phyloP scores from a whole-genome alignment of 1,140 invertebrate genomes.

The Apis cerana region DNA sequence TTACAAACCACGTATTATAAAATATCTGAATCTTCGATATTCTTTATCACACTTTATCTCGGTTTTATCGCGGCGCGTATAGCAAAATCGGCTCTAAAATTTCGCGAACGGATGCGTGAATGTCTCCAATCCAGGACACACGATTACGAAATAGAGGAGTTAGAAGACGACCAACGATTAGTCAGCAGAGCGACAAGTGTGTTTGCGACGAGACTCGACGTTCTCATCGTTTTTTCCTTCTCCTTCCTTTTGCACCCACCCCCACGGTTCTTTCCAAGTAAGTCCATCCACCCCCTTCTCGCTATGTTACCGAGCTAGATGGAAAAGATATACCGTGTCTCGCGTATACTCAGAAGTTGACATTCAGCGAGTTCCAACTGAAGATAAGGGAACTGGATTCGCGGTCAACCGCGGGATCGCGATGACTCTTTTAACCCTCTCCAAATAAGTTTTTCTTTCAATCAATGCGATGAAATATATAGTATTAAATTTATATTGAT shows the following conservation, averaged over 20 bases:
- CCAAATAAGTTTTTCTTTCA: too few relatives aligned
- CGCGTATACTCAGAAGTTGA: constrained; percentile 72
- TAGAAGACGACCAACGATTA: constrained; percentile 19
- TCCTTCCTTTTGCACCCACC: constrained; percentile 15
- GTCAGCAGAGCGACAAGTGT: constrained; percentile 45
- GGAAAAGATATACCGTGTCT: constrained; percentile 66
- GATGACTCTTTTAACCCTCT: not conserved
- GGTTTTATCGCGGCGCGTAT: not conserved
- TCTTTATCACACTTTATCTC: not conserved
- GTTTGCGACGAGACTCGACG: constrained; percentile 12
- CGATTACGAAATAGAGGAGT: constrained; percentile 22
- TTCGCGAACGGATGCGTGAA: constrained; percentile 24
- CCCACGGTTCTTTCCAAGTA: constrained; percentile 21
- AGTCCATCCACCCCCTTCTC: not conserved
- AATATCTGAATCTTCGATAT: not conserved
- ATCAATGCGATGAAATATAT: too few relatives aligned
- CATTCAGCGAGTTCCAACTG: constrained; percentile 67
- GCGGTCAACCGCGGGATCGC: not conserved
- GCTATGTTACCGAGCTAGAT: constrained; percentile 47
- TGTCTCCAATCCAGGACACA: not conserved
- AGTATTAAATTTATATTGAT: too few relatives aligned
- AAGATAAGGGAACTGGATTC: constrained; percentile 29
- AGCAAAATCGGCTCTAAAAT: constrained; percentile 11
- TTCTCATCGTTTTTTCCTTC: constrained; percentile 30
- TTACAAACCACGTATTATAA: not conserved